Evolutionary conservation across 2,113 vertebrate genomes (phyloP).

Genomic region (Nestor notabilis): DNA sequence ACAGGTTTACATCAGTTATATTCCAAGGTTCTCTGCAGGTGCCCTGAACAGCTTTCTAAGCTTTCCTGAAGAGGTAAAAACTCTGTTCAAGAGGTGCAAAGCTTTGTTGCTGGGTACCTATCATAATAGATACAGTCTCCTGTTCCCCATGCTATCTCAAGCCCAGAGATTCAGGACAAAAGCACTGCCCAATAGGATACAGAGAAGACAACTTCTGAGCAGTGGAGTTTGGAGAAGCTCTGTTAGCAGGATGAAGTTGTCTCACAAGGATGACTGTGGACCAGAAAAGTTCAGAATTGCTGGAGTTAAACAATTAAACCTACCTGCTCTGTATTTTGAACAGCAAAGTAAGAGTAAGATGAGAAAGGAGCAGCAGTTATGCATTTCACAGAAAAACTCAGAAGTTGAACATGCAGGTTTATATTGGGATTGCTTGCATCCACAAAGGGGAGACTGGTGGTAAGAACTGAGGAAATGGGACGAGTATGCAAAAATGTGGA

Average conservation of each 20-base stretch:
- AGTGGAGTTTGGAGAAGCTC: not conserved
- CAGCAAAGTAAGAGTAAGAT: not conserved
- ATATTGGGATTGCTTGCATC: not conserved
- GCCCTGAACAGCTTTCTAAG: not conserved
- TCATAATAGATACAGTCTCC: not conserved
- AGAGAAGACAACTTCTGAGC: not conserved
- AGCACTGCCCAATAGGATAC: not conserved
- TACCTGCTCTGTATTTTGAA: not conserved
- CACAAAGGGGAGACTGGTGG: not conserved
- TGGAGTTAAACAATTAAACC: not conserved
- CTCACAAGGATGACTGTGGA: not conserved
- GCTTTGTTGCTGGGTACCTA: not conserved
- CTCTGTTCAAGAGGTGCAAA: not conserved
- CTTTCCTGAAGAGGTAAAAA: not conserved
- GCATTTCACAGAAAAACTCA: not conserved
- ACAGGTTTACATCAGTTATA: not conserved
- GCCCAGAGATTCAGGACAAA: not conserved
- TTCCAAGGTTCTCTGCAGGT: not conserved
- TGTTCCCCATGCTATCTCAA: not conserved
- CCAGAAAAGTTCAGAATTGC: not conserved
- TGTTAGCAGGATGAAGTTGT: not conserved
- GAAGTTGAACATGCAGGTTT: not conserved
- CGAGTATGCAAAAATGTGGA: not conserved
- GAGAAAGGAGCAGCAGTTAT: not conserved
- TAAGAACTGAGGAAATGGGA: not conserved